These are phyloP conservation scores for Chromis chromis DNA, from an alignment of 2,797 vertebrate genomes.

Conservation along the genomic window DNA sequence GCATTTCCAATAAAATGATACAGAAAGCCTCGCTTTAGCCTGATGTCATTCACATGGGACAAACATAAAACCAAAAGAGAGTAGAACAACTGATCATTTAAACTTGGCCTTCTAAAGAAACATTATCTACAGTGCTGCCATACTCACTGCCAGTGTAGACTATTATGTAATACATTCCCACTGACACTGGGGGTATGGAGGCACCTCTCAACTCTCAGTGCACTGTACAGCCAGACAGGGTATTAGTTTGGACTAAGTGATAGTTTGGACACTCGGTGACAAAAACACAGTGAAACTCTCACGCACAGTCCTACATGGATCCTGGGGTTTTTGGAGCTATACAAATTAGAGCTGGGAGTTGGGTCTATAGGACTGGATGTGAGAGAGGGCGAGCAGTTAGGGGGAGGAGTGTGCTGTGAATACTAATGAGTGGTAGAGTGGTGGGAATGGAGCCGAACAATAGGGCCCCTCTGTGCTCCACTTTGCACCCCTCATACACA, in stretches of 20 bases:
- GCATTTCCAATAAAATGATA: not conserved
- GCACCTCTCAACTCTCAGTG: constrained; percentile 44
- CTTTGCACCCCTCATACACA: constrained; percentile 87
- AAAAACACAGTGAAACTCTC: constrained; percentile 82
- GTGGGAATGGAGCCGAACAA: constrained; percentile 88
- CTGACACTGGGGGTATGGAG: constrained; percentile 41
- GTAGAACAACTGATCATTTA: constrained; percentile 30
- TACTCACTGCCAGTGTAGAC: constrained; percentile 38
- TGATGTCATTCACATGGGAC: not conserved
- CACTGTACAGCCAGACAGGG: constrained; percentile 70
- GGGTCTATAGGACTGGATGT: constrained; percentile 86
- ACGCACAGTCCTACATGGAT: constrained; percentile 81
- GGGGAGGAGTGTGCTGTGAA: constrained; percentile 87
- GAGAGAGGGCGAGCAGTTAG: constrained; percentile 83
- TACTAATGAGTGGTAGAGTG: constrained; percentile 87
- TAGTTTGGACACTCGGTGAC: constrained; percentile 71
- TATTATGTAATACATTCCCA: constrained; percentile 73
- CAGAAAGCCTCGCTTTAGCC: not conserved
- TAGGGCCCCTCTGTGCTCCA: constrained; percentile 89
- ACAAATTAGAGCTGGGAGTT: constrained; percentile 86
- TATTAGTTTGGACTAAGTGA: constrained; percentile 72
- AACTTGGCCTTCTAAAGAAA: constrained; percentile 54
- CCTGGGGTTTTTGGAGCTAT: constrained; percentile 84
- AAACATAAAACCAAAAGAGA: not conserved
- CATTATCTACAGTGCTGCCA: constrained; percentile 34